Evolutionary conservation across 1,140 invertebrate genomes (phyloP).

Genomic region (Contarinia nasturtii): DNA sequence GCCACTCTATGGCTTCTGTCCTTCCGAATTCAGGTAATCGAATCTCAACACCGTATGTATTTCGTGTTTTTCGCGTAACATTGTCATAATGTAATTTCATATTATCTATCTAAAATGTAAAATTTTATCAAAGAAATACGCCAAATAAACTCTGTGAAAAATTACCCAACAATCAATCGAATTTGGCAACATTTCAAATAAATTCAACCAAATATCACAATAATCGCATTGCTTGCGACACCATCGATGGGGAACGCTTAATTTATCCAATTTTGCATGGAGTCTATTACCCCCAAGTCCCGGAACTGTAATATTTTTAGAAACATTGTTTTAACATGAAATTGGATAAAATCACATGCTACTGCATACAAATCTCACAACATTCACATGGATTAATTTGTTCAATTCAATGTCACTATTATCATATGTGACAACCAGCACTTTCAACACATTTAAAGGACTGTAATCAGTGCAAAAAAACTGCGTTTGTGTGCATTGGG

Average conservation of each 20-base stretch:
- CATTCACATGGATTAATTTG: too few species aligned
- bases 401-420: too few species aligned
- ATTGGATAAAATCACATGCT: too few species aligned
- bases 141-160: too few species aligned
- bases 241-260: constrained; percentile 58
- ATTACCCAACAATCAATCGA: constrained; percentile 83
- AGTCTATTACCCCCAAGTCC: constrained; percentile 94
- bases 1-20: constrained; percentile 73
- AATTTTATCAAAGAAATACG: too few species aligned
- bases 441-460: too few species aligned
- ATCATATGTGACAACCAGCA: too few species aligned
- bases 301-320: constrained; percentile 52
- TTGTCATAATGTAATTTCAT: constrained; percentile 78
- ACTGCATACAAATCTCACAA: too few species aligned
- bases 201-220: constrained; percentile 87
- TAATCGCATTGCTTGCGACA: constrained; percentile 74
- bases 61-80: constrained; percentile 59
- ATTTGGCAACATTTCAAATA: constrained; percentile 72
- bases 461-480: too few species aligned
- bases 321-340: too few species aligned
- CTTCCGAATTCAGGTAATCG: constrained; percentile 77
- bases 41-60: constrained; percentile 70
- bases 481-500: too few species aligned
- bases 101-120: constrained; percentile 48
- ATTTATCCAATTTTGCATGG: constrained; percentile 78